Evolutionary conservation across 2,797 vertebrate species (phyloP).

Genomic region (Luscinia megarhynchos): DNA sequence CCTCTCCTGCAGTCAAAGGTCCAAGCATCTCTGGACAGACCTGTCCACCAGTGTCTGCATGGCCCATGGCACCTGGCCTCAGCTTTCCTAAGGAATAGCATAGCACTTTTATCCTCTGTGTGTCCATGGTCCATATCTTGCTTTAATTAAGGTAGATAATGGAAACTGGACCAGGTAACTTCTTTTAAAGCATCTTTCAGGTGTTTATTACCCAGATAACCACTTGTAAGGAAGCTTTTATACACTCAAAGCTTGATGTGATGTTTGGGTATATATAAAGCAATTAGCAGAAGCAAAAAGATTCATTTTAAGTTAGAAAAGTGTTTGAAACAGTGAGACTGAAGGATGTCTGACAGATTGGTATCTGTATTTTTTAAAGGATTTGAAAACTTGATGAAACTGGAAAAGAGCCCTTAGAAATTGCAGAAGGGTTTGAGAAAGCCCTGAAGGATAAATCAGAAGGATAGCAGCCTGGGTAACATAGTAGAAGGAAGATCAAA

Average conservation of each 20-base stretch:
- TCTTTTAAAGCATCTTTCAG: background rate
- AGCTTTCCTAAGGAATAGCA: background rate
- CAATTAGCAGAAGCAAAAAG: background rate
- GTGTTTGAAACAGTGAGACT: background rate
- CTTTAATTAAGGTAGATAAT: background rate
- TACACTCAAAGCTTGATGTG: background rate
- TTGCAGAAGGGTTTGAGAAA: background rate
- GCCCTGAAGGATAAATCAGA: background rate
- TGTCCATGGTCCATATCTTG: too few species aligned
- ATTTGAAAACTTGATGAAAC: background rate
- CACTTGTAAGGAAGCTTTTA: background rate
- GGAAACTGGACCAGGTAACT: background rate
- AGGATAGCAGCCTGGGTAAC: background rate
- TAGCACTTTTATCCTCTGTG: background rate
- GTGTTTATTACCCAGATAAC: background rate
- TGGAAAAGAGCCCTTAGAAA: background rate
- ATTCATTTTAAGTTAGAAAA: background rate
- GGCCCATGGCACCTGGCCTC: background rate
- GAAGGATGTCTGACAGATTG: rapidly evolving
- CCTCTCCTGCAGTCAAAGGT: background rate
- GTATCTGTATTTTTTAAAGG: background rate
- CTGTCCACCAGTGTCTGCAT: background rate
- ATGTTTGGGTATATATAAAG: background rate
- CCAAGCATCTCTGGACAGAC: background rate
- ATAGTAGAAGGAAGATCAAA: background rate